phyloP scores from a whole-genome alignment of 2,113 vertebrate genomes.

The Copsychus sechellarum region DNA sequence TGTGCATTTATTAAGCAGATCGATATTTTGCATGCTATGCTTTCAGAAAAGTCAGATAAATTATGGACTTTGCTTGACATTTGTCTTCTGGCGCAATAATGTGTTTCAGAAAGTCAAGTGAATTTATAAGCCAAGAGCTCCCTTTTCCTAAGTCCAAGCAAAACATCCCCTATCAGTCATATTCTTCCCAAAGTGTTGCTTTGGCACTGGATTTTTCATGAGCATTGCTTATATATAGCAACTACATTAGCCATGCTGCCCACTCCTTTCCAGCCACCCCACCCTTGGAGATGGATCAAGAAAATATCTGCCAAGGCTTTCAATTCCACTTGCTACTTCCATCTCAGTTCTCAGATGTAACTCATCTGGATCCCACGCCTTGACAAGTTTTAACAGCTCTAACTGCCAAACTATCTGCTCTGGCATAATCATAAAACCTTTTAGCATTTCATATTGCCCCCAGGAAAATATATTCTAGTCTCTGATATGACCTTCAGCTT shows the following conservation, averaged over 20 bases:
- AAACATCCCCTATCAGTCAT: neutral
- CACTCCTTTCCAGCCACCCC: neutral
- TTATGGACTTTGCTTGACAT: slow-evolving; percentile 53
- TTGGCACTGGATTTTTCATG: neutral
- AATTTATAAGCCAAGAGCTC: slow-evolving; percentile 7
- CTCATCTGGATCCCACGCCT: neutral
- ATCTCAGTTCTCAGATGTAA: neutral
- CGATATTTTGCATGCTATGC: neutral
- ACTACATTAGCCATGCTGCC: neutral
- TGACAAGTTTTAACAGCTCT: slow-evolving; percentile 41
- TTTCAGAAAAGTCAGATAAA: slow-evolving; percentile 60
- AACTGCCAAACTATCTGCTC: slow-evolving; percentile 38
- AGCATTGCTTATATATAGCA: neutral
- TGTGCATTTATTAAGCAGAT: neutral
- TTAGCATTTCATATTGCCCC: slow-evolving; percentile 6
- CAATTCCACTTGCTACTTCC: neutral
- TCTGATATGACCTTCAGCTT: slow-evolving; percentile 36
- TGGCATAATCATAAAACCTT: slow-evolving; percentile 33
- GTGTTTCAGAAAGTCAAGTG: slow-evolving; percentile 37
- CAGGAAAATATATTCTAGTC: slow-evolving; percentile 26
- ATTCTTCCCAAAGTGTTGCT: neutral
- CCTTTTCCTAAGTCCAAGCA: neutral
- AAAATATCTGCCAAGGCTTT: neutral
- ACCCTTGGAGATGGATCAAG: neutral
- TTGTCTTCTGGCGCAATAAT: slow-evolving; percentile 23